Evolutionary conservation across 2,113 vertebrate genomes (phyloP), one percentile per base, ranked within the genome.

Genomic region (Apodemus sylvaticus): DNA sequence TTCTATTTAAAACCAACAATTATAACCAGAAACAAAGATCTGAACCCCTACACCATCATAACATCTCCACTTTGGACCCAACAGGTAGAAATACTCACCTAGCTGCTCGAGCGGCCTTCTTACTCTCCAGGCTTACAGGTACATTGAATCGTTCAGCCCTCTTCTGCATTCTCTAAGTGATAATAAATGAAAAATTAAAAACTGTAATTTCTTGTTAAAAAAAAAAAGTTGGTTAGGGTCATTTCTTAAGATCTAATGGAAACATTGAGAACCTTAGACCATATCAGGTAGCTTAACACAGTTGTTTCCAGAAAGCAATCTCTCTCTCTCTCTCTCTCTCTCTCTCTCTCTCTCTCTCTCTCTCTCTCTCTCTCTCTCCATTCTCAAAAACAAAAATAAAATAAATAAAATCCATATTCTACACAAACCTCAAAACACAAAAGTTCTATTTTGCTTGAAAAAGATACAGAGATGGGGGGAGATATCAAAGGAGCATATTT

Each of bases 91-190:
- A 42, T 16, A 92, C 98, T 99, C 92, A 99, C 99, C 99, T 98
- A 3, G 99, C 99, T 19, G 99, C 99, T 55, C 99, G 98, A 0
- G 99, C 98, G 34, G 99, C 99, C 96, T 99, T 99, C 98, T 99
- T 99, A 98, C 99, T 99, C 91, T 99, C 99, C 95, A 98, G 92
- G 51, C 99, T 98, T 2, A 99, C 99, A 0, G 99, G 99, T 51
- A 99, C 95, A 81, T 99, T 99, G 98, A 99, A 99, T 90, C 99
- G 98, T 92, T 99, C 99, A 0, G 99, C 99, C 90, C 99, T 98
- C 96, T 99, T 99, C 98, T 99, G 99, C 98, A 99, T 98, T 91
- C 98, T 98, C 99, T 99, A 98, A n/a, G 79, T 78, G 53, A 51
- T 48, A 92, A 95, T 0, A 92, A 45, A 94, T 22, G 34, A 78